These are phyloP conservation scores for Volucella inflata DNA, from an alignment of 2,888 invertebrate genomes.

Conservation along the genomic window DNA sequence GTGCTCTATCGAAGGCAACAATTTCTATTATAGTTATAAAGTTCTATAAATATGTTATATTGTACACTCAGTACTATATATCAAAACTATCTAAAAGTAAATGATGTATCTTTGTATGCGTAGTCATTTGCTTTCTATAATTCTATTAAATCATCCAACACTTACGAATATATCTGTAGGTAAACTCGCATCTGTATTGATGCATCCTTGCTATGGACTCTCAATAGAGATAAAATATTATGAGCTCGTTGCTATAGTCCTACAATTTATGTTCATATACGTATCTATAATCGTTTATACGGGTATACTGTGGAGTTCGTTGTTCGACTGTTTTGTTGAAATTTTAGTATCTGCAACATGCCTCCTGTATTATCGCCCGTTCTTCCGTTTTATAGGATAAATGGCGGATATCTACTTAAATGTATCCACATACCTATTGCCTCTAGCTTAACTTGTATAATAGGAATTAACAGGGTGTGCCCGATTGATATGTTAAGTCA, in stretches of 20 bases:
- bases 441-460: slow-evolving; percentile 6
- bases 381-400: slow-evolving; percentile 1
- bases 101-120: slow-evolving; percentile 1
- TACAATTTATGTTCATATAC: too few species aligned
- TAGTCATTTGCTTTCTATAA: slow-evolving; percentile 47
- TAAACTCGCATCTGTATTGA: slow-evolving; percentile 11
- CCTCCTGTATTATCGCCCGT: slow-evolving; percentile 21
- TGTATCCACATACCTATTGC: slow-evolving; percentile 2
- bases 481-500: not conserved
- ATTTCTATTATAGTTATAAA: not conserved
- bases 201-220: slow-evolving; percentile 32
- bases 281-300: too few species aligned
- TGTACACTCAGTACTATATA: too few species aligned
- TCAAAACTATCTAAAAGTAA: not conserved
- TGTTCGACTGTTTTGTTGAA: slow-evolving; percentile 44
- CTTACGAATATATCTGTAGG: not conserved
- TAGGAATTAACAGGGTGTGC: slow-evolving; percentile 31
- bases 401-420: slow-evolving; percentile 21
- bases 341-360: slow-evolving; percentile 47
- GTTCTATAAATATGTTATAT: slow-evolving; percentile 19
- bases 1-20: slow-evolving; percentile 15
- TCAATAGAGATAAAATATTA: not conserved
- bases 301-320: slow-evolving; percentile 6
- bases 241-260: not conserved
- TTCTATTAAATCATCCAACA: slow-evolving; percentile 47